These are phyloP conservation scores for Cebus imitator DNA, from an alignment of 2,113 vertebrate genomes.

Conservation along the genomic window DNA sequence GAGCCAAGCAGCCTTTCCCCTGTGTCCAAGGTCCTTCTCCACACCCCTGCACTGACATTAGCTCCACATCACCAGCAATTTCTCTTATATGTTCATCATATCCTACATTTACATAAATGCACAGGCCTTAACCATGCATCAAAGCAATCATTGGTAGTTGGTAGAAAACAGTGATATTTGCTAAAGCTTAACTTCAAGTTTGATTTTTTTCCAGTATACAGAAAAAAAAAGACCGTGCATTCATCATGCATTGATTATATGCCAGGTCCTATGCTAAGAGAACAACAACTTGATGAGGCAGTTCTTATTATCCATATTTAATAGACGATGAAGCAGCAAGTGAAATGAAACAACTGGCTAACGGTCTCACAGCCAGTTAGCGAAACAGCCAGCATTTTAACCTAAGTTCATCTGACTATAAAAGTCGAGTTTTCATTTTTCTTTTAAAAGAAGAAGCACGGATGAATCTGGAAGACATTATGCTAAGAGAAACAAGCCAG, in stretches of 20 bases:
- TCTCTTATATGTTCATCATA: neutral
- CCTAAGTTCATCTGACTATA: neutral
- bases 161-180: neutral
- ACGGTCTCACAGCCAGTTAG: neutral
- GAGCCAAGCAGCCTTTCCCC: neutral
- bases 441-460: neutral
- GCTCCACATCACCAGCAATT: neutral
- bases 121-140: neutral
- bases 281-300: neutral
- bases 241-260: neutral
- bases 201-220: neutral
- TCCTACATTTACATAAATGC: neutral
- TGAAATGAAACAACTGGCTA: neutral
- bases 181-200: neutral
- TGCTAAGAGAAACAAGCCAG: neutral
- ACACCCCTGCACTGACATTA: neutral
- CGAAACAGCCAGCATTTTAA: neutral
- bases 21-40: too few relatives aligned
- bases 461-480: neutral
- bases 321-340: neutral
- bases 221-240: neutral
- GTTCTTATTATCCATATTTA: neutral
- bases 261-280: neutral
- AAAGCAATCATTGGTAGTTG: neutral
- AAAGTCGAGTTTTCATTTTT: neutral